Conservation (phyloP, 1,140 invertebrate genomes). For the Zaprionus capensis region DNA sequence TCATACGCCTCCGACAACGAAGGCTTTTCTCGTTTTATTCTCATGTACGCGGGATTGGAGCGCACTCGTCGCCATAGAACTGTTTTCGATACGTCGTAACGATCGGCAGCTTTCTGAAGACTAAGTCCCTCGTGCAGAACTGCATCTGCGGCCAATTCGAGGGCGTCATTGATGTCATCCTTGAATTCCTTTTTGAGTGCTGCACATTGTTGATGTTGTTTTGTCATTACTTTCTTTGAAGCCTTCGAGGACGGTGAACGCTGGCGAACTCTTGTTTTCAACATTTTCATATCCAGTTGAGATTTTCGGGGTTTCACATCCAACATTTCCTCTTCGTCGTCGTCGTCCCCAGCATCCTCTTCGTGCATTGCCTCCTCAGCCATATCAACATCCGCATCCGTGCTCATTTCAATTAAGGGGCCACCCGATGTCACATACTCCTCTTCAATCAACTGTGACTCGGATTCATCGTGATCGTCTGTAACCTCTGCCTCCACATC, state of each 20-base stretch:
- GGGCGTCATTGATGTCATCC: constrained; percentile 74
- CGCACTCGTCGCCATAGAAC: constrained; percentile 87
- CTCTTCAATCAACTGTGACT: constrained; percentile 70
- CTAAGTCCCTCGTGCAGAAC: constrained; percentile 86
- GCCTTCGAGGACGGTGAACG: constrained; percentile 23
- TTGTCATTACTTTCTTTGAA: constrained; percentile 40
- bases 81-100: constrained; percentile 87
- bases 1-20: constrained; percentile 85
- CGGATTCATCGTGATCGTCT: constrained; percentile 60
- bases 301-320: constrained; percentile 54
- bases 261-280: constrained; percentile 45
- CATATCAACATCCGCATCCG: constrained; percentile 48
- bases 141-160: constrained; percentile 85
- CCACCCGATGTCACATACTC: constrained; percentile 57
- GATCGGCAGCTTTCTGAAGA: constrained; percentile 86
- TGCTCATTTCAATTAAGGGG: constrained; percentile 54
- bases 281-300: constrained; percentile 37
- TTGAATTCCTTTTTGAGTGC: constrained; percentile 59
- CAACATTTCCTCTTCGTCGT: constrained; percentile 54
- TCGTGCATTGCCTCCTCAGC: constrained; percentile 40
- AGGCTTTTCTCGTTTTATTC: constrained; percentile 85
- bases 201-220: constrained; percentile 47
- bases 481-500: constrained; percentile 49
- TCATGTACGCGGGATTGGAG: constrained; percentile 85
- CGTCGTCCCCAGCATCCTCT: constrained; percentile 48